Evolutionary conservation across 2,797 vertebrate genomes (phyloP), one percentile per base, ranked within the genome.

Genomic region (Acridotheres tristis): DNA sequence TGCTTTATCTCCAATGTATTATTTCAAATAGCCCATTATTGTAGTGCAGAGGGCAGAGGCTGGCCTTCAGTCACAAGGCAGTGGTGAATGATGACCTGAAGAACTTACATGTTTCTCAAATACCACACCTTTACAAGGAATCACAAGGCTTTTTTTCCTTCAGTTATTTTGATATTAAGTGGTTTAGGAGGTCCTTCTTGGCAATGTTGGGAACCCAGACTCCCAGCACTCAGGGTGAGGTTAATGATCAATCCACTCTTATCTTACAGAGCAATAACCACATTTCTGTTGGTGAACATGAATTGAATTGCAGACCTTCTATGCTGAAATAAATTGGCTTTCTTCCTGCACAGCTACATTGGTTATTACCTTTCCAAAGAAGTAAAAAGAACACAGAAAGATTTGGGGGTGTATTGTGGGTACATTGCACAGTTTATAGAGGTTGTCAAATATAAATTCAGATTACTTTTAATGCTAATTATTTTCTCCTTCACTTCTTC

Each of bases 261-360:
- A 63, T 5, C 81, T 86, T 43, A 32, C 4, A 90, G 42, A 96
- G 94, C 94, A 96, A 94, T 97, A 96, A 96, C 78, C 74, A 72
- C 90, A 43, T 81, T 59, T 81, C 69, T 93, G 59, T 47, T 88
- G 18, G 76, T 45, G 81, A 91, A 45, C 23, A 3, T 66, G 62
- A 78, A 91, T 51, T 87, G 29, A 74, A 48, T 90, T 77, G 58
- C 93, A 93, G 86, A 58, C 72, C 69, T 94, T 78, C 81, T 87
- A 23, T 75, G 72, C 45, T 91, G 66, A 88, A 94, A 90, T 88
- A 61, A 93, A 90, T 93, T 90, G 79, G 85, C 82, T 90, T 96
- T 92, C 76, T 90, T 93, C 80, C 77, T 90, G 51, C 68, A 88
- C 88, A 85, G 0, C 47, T 82, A 71, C 7, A 5, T 78, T 91